Conservation (phyloP, 1,140 invertebrate genomes). For the Dryas iulia region DNA sequence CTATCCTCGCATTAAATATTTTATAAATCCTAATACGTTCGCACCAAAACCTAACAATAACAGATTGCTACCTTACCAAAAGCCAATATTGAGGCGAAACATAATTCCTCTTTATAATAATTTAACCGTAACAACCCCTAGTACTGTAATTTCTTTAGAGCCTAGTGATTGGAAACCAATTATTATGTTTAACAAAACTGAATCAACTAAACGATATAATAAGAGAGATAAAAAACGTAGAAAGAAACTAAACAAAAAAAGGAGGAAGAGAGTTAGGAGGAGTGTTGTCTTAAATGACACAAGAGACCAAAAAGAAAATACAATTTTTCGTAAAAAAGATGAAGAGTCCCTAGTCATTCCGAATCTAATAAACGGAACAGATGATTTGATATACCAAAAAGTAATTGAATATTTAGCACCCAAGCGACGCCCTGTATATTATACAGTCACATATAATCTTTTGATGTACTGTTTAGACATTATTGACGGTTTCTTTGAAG, state of each 20-base stretch:
- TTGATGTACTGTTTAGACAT: slow-evolving; percentile 58
- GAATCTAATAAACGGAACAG: slow-evolving; percentile 38
- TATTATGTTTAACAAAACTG: slow-evolving; percentile 38
- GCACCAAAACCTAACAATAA: slow-evolving; percentile 48
- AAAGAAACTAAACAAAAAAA: slow-evolving; percentile 41
- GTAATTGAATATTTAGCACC: slow-evolving; percentile 45
- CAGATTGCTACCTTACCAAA: slow-evolving; percentile 52
- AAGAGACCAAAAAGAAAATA: neutral
- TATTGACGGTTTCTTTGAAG: slow-evolving; percentile 52
- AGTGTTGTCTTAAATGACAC: neutral
- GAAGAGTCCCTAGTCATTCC: neutral
- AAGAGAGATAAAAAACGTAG: slow-evolving; percentile 32
- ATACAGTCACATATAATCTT: slow-evolving; percentile 49
- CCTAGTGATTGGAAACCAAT: slow-evolving; percentile 67
- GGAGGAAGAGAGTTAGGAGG: slow-evolving; percentile 1
- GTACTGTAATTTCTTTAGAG: slow-evolving; percentile 25
- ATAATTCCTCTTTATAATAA: slow-evolving; percentile 31
- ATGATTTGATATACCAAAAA: slow-evolving; percentile 42
- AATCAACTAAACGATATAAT: slow-evolving; percentile 19
- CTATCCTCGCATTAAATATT: slow-evolving; percentile 67
- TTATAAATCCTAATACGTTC: slow-evolving; percentile 56
- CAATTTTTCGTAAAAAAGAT: neutral
- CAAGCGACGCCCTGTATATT: slow-evolving; percentile 50
- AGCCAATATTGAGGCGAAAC: slow-evolving; percentile 38
- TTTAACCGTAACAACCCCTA: slow-evolving; percentile 21